Evolutionary conservation across 1,140 invertebrate genomes (phyloP).

Genomic region (honey bee (Apis mellifera)): DNA sequence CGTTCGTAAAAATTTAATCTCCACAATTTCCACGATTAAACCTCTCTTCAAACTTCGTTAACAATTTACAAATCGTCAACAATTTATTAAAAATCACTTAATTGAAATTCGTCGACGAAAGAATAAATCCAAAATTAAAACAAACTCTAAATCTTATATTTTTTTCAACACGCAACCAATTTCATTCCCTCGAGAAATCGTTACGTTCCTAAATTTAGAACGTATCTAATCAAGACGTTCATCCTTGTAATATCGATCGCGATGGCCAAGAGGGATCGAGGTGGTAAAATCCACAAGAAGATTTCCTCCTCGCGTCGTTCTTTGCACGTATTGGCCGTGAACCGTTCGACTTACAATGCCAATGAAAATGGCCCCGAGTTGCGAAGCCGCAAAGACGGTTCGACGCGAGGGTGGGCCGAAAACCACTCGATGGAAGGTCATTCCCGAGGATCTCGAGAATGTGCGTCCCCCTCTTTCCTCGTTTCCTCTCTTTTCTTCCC

Average conservation of each 20-base stretch:
- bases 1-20: too few relatives aligned
- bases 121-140: too few relatives aligned
- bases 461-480: constrained; percentile 38
- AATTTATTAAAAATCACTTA: too few relatives aligned
- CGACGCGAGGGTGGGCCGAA: constrained; percentile 46
- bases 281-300: constrained; percentile 51
- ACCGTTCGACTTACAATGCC: constrained; percentile 46
- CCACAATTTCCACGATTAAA: too few relatives aligned
- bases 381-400: constrained; percentile 36
- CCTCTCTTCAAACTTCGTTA: too few relatives aligned
- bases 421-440: constrained; percentile 61
- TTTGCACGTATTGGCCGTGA: constrained; percentile 45
- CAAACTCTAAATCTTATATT: too few relatives aligned
- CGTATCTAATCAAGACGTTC: neutral
- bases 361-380: constrained; percentile 53
- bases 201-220: neutral
- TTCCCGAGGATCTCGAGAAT: constrained; percentile 46
- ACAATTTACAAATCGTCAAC: too few relatives aligned
- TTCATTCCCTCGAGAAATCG: too few relatives aligned
- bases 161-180: too few relatives aligned
- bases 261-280: too few relatives aligned
- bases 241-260: constrained; percentile 38
- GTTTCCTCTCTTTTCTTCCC: constrained; percentile 31
- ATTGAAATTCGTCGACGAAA: too few relatives aligned
- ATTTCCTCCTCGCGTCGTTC: constrained; percentile 45